A percentile compares a stretch with the other conserved stretches of the same genome.
Conservation (phyloP, 2,888 invertebrate genomes). For the Polyommatus iphigenia region DNA sequence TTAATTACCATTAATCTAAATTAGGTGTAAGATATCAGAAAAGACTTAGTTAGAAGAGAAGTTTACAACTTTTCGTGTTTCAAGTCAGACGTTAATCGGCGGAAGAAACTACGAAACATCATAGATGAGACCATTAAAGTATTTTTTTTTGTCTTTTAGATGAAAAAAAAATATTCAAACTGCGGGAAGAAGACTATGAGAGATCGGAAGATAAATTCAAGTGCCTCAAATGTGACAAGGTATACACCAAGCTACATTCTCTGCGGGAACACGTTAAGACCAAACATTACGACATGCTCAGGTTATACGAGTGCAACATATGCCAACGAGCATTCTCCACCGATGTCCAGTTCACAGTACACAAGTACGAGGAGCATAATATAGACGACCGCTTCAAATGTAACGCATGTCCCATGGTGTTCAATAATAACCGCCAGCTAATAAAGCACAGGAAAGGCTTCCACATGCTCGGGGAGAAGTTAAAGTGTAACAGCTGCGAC, state of each 20-base stretch:
- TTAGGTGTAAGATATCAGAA: no score
- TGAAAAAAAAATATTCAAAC: conserved; percentile 49
- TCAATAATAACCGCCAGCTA: conserved; percentile 58
- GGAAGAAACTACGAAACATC: conserved; percentile 23
- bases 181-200: conserved; percentile 54
- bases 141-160: conserved; percentile 55
- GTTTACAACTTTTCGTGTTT: background rate
- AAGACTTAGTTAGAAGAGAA: no score
- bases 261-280: conserved; percentile 56
- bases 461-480: conserved; percentile 65
- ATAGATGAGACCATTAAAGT: conserved; percentile 33
- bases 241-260: conserved; percentile 53
- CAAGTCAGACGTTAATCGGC: background rate
- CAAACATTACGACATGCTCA: conserved; percentile 59
- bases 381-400: conserved; percentile 63
- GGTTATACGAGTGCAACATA: conserved; percentile 48
- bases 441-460: conserved; percentile 60
- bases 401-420: conserved; percentile 61
- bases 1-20: no score
- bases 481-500: conserved; percentile 61
- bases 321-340: conserved; percentile 59
- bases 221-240: conserved; percentile 55
- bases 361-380: conserved; percentile 58
- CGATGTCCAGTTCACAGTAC: conserved; percentile 51
- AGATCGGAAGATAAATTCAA: conserved; percentile 48